phyloP scores from a whole-genome alignment of 2,888 invertebrate species.

The Hylaea fasciaria region DNA sequence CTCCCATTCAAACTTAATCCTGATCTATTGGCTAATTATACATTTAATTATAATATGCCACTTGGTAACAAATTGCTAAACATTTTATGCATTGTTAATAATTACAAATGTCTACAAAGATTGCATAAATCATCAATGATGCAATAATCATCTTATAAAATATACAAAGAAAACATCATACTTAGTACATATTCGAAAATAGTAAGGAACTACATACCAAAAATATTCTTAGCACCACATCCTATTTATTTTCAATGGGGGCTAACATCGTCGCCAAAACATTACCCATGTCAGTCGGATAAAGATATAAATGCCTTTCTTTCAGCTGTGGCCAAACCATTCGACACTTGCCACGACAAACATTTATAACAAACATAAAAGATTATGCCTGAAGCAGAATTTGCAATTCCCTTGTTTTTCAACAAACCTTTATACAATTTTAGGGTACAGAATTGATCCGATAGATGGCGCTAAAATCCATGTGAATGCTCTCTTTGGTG shows the following conservation, averaged over 20 bases:
- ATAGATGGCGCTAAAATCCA: background rate
- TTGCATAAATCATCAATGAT: too few relatives aligned
- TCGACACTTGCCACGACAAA: too few relatives aligned
- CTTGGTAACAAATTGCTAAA: slow-evolving; percentile 1
- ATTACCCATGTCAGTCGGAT: background rate
- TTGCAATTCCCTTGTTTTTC: too few relatives aligned
- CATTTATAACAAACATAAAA: too few relatives aligned
- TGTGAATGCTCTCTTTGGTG: too few relatives aligned
- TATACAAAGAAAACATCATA: slow-evolving; percentile 20
- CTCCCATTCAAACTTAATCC: slow-evolving; percentile 9
- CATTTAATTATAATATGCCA: background rate
- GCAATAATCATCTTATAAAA: too few relatives aligned
- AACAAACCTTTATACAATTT: too few relatives aligned
- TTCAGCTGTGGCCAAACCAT: too few relatives aligned
- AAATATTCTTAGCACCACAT: slow-evolving; percentile 16
- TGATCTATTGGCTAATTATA: slow-evolving; percentile 6
- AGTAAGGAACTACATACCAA: slow-evolving; percentile 37
- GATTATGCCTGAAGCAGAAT: too few relatives aligned
- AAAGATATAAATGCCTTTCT: too few relatives aligned
- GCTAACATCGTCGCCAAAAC: background rate
- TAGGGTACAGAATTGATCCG: background rate
- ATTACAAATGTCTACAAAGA: slow-evolving; percentile 11
- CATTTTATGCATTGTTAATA: background rate
- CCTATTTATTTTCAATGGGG: background rate
- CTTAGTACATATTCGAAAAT: slow-evolving; percentile 25